Percentiles rank a stretch among this genome's conserved stretches.
phyloP scores from a whole-genome alignment of 2,797 vertebrate genomes.

The Pampus argenteus region DNA sequence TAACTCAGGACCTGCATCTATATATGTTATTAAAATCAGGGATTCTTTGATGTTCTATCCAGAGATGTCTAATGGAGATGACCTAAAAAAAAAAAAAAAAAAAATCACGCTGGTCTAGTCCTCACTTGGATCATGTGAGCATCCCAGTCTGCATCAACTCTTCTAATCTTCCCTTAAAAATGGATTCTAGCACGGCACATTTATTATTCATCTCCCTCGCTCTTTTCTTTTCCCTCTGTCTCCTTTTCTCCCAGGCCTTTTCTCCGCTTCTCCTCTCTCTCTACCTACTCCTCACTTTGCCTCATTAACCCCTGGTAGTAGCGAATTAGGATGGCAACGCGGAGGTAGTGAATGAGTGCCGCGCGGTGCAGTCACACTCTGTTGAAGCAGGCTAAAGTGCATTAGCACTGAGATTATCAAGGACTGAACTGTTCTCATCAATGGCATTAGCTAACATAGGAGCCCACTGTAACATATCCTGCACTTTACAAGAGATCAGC shows the following conservation, averaged over 20 bases:
- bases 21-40: constrained; percentile 22
- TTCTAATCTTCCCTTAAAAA: constrained; percentile 78
- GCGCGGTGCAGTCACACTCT: constrained; percentile 43
- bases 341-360: constrained; percentile 55
- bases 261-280: constrained; percentile 28
- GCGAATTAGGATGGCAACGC: constrained; percentile 51
- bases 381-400: constrained; percentile 53
- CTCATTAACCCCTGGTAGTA: constrained; percentile 72
- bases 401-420: constrained; percentile 61
- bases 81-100: no score
- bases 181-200: constrained; percentile 74
- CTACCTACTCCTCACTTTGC: constrained; percentile 65
- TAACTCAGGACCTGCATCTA: constrained; percentile 8
- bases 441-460: constrained; percentile 38
- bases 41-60: constrained; percentile 61
- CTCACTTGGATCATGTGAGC: constrained; percentile 67
- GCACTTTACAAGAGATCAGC: constrained; percentile 51
- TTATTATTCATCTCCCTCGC: constrained; percentile 79
- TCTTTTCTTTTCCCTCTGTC: constrained; percentile 53
- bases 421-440: constrained; percentile 50
- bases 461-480: constrained; percentile 44
- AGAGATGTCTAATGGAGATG: constrained; percentile 66
- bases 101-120: constrained; percentile 55
- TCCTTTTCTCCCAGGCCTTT: constrained; percentile 58
- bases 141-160: constrained; percentile 68